Conservation (phyloP, 2,888 invertebrate species). For the Archips xylosteana region DNA sequence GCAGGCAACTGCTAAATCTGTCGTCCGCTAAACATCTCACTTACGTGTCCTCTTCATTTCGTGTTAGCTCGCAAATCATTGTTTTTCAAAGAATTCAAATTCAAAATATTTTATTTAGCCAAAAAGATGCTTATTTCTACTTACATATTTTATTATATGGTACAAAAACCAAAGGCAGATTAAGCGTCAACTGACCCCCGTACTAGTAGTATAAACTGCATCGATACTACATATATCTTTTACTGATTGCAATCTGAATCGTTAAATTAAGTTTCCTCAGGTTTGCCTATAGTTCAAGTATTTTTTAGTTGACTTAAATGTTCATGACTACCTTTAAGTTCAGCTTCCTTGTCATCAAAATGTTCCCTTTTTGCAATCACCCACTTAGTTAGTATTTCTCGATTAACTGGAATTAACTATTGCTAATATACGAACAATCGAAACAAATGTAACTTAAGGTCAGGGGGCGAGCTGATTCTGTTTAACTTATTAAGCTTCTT, state of each 20-base stretch:
- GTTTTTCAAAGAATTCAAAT: no score
- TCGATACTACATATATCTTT: no score
- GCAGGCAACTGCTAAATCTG: constrained; percentile 70
- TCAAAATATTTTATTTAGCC: no score
- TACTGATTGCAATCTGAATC: neutral
- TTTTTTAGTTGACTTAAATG: neutral
- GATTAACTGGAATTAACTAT: constrained; percentile 8
- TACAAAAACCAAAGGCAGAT: no score
- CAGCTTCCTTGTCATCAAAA: constrained; percentile 20
- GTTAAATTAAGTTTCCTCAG: neutral
- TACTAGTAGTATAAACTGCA: no score
- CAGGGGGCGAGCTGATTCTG: neutral
- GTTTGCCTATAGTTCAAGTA: neutral
- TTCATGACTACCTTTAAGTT: constrained; percentile 16
- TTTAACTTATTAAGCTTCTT: neutral
- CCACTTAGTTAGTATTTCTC: neutral
- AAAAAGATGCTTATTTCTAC: no score
- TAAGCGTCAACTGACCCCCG: no score
- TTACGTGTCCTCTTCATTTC: constrained; percentile 66
- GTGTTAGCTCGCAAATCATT: constrained; percentile 27
- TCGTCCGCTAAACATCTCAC: constrained; percentile 65
- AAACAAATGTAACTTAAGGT: neutral
- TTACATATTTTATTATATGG: no score
- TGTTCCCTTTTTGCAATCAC: constrained; percentile 19
- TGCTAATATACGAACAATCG: neutral